Evolutionary conservation across 2,797 vertebrate genomes (phyloP), one percentile per base, ranked within the genome.

Genomic region (Ceryle rudis): DNA sequence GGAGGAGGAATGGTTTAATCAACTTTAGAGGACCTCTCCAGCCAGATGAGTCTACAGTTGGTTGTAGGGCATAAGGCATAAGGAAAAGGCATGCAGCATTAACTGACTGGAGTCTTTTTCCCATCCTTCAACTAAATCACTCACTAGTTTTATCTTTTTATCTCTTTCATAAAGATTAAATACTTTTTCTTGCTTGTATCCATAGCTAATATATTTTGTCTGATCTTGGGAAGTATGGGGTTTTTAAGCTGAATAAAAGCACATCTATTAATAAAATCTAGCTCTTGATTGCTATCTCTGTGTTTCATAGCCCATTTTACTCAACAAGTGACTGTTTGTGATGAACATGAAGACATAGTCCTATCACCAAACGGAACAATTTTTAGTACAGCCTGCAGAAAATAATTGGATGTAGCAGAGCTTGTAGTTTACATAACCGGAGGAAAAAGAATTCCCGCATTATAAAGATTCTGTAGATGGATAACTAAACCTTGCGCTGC

Each of bases 171-270:
- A 74, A 88, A 86, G 84, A 90, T 95, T 57, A 74, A 91, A 73
- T 92, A 85, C 61, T 70, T 70, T 83, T 75, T 86, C 92, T 88
- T 90, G 26, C 90, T 70, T 61, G 11, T 44, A 67, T 90, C 90
- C 93, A 42, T 64, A 93, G 87, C 82, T 95, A 95, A 95, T 94
- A 84, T 66, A 94, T 86, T 94, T 96, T 90, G 70, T 93, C 91
- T 96, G 90, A 93, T 96, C 93, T 93, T 90, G 52, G 80, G 82
- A 95, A 94, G 46, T 51, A 25, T 80, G 33, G 47, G 22, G 9
- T 20, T 94, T 95, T 89, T 91, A 91, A 82, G 78, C 49, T 86
- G 94, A 95, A 81, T 80, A 70, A 81, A 96, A 95, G 62, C 80
- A 77, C 70, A 49, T 93, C 80, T 95, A 46, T 95, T 96, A 70